These are phyloP conservation scores for Drosophila carrolli DNA, from an alignment of 1,140 invertebrate genomes.

Conservation along the genomic window DNA sequence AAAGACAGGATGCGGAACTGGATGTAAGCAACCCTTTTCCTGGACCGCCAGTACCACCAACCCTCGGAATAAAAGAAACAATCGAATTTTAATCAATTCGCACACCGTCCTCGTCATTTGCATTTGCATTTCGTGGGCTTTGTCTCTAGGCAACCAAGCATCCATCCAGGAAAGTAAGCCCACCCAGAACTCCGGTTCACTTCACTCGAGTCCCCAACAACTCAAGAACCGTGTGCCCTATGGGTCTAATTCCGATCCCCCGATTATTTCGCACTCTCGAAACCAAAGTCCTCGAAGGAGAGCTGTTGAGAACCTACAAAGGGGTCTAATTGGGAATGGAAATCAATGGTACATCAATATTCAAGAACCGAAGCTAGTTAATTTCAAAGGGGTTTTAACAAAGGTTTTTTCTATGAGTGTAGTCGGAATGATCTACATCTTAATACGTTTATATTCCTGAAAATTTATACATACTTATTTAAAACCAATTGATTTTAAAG, in stretches of 20 bases:
- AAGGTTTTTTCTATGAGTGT: background rate
- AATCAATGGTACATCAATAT: conserved; percentile 2
- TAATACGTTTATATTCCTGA: too few relatives aligned
- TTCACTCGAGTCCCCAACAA: conserved; percentile 7
- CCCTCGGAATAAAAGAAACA: conserved; percentile 76
- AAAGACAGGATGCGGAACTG: conserved; percentile 18
- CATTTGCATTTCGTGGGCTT: conserved; percentile 56
- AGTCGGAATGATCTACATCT: too few relatives aligned
- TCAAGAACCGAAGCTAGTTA: background rate
- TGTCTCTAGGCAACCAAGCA: conserved; percentile 66
- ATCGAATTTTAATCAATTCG: conserved; percentile 85
- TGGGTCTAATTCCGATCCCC: conserved; percentile 24
- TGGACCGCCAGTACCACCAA: conserved; percentile 5
- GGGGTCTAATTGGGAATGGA: conserved; percentile 13
- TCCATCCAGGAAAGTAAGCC: conserved; percentile 3
- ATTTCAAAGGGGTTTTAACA: background rate
- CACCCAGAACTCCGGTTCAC: conserved; percentile 5
- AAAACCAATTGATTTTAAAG: too few relatives aligned
- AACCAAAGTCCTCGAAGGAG: conserved; percentile 3
- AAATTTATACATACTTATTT: too few relatives aligned
- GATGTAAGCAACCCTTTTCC: conserved; percentile 61
- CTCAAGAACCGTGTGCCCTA: conserved; percentile 15
- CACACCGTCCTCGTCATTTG: conserved; percentile 65
- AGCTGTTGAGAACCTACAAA: background rate
- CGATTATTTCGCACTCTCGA: conserved; percentile 19